Evolutionary conservation across 2,113 vertebrate species (phyloP).

Genomic region (Campylomormyrus numenius): DNA sequence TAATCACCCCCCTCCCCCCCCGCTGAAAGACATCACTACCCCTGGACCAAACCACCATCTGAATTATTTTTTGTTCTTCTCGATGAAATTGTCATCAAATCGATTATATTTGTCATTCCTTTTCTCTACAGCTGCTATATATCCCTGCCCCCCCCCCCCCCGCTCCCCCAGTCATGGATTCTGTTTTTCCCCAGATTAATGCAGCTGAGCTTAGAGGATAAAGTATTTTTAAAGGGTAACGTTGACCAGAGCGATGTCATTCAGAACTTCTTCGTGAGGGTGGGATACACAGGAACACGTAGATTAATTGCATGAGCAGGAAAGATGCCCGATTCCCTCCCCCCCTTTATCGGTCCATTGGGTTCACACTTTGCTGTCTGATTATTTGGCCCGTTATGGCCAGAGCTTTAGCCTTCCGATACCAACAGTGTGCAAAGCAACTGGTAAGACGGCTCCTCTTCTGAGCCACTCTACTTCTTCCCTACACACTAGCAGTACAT

Average conservation of each 20-base stretch:
- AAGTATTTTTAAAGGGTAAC: slow-evolving; percentile 1
- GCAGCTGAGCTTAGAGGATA: neutral
- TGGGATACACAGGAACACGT: slow-evolving; percentile 51
- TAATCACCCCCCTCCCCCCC: slow-evolving; percentile 34
- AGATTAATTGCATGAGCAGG: slow-evolving; percentile 22
- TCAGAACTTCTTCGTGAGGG: slow-evolving; percentile 41
- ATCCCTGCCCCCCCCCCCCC: slow-evolving; percentile 29
- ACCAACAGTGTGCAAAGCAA: slow-evolving; percentile 10
- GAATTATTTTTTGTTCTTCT: slow-evolving; percentile 32
- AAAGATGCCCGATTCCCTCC: slow-evolving; percentile 10
- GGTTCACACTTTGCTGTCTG: neutral
- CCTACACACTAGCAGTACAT: neutral
- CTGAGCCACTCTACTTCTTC: neutral
- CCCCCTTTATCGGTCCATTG: neutral
- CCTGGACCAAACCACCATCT: slow-evolving; percentile 27
- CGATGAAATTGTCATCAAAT: slow-evolving; percentile 30
- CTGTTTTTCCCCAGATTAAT: neutral
- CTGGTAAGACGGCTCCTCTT: neutral
- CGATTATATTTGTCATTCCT: slow-evolving; percentile 50
- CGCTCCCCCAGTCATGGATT: slow-evolving; percentile 25
- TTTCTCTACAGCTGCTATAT: slow-evolving; percentile 67
- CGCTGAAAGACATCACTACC: slow-evolving; percentile 40
- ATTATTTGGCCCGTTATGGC: neutral
- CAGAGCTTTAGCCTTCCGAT: neutral
- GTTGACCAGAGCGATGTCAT: slow-evolving; percentile 10